Conservation (phyloP, 2,113 vertebrate species). For the Litocranius walleri region DNA sequence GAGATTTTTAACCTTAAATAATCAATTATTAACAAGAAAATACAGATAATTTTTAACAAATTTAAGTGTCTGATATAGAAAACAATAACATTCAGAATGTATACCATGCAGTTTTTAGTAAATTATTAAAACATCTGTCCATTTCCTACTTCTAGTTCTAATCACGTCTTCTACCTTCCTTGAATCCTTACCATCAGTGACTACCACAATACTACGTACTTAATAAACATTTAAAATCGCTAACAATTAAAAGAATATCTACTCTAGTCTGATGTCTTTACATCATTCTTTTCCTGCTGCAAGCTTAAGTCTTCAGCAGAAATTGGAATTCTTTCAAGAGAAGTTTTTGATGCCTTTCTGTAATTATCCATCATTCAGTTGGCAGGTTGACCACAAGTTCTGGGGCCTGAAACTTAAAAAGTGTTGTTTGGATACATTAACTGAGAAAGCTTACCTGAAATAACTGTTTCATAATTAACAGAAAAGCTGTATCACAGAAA, state of each 20-base stretch:
- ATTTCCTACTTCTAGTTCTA: not conserved
- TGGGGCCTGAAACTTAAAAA: not conserved
- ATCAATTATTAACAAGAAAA: not conserved
- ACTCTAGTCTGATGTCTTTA: not conserved
- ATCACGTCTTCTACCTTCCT: not conserved
- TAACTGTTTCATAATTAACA: not conserved
- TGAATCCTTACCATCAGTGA: not conserved
- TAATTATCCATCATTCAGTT: not conserved
- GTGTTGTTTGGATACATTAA: not conserved
- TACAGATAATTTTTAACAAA: not conserved
- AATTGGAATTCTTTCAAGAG: not conserved
- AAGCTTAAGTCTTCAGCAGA: not conserved
- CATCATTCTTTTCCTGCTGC: not conserved
- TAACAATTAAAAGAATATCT: not conserved
- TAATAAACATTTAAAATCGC: not conserved
- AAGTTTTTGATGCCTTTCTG: not conserved
- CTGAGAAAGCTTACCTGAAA: not conserved
- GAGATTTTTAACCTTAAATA: not conserved
- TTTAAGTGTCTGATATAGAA: not conserved
- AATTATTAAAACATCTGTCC: not conserved
- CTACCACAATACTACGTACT: not conserved
- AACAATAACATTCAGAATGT: not conserved
- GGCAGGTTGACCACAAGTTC: not conserved
- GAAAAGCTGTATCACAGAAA: not conserved
- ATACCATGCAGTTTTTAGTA: not conserved